A percentile compares a stretch with the other conserved stretches of the same genome.
phyloP scores from a whole-genome alignment of 2,888 invertebrate species.

The Acronicta aceris region DNA sequence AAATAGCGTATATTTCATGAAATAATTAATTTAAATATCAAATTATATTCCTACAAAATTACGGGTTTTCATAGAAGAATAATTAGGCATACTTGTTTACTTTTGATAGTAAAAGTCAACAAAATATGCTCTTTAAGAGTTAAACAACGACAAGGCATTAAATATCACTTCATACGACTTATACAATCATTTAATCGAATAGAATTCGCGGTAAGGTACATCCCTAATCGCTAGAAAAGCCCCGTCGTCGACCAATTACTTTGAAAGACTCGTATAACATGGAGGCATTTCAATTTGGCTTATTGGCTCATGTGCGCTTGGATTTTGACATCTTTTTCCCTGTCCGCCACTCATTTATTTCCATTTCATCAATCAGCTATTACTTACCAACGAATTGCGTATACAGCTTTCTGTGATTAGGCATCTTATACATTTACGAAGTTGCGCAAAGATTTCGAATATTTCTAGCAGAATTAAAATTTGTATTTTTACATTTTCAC shows the following conservation, averaged over 20 bases:
- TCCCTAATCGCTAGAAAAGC: conserved; percentile 75
- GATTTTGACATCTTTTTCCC: conserved; percentile 84
- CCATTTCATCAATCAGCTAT: conserved; percentile 78
- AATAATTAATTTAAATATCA: too few species aligned
- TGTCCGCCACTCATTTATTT: conserved; percentile 78
- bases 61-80: too few species aligned
- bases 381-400: conserved; percentile 69
- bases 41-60: too few species aligned
- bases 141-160: too few species aligned
- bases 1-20: too few species aligned
- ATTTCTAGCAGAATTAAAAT: background rate
- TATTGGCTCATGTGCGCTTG: conserved; percentile 85
- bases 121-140: too few species aligned
- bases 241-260: conserved; percentile 85
- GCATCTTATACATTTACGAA: background rate
- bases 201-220: conserved; percentile 50
- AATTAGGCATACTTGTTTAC: too few species aligned
- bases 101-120: too few species aligned
- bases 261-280: conserved; percentile 81
- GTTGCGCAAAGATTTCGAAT: background rate
- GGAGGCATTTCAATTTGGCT: conserved; percentile 86
- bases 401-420: conserved; percentile 32
- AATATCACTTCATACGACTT: too few species aligned
- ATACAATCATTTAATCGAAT: conserved; percentile 10
- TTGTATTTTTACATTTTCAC: too few species aligned